These are phyloP conservation scores for Latrodectus geometricus DNA, from an alignment of 1,140 invertebrate species.

Conservation along the genomic window DNA sequence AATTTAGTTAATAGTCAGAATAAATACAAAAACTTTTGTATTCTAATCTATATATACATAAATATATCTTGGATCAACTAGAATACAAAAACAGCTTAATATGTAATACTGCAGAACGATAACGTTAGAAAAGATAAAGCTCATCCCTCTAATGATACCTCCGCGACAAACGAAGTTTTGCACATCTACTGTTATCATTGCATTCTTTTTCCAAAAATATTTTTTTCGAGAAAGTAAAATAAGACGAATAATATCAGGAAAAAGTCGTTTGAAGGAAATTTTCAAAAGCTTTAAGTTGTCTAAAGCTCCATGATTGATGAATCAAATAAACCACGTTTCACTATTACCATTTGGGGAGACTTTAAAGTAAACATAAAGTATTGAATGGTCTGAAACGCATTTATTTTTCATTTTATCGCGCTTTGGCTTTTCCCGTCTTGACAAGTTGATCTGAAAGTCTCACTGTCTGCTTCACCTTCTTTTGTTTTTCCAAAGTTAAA, in stretches of 20 bases:
- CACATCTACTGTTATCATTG: neutral
- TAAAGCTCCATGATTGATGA: conserved; percentile 40
- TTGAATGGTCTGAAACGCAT: conserved; percentile 1
- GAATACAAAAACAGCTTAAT: neutral
- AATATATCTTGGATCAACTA: neutral
- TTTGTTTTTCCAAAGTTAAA: neutral
- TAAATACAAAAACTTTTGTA: too few relatives aligned
- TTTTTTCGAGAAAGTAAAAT: neutral
- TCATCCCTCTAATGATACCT: neutral
- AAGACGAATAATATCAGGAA: neutral
- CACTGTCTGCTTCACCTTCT: neutral
- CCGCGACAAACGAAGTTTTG: neutral
- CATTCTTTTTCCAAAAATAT: neutral
- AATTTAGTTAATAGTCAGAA: too few relatives aligned
- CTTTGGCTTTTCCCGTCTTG: conserved; percentile 9
- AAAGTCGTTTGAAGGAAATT: conserved; percentile 1
- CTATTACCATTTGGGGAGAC: conserved; percentile 26
- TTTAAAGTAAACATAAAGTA: conserved; percentile 4
- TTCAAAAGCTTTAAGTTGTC: conserved; percentile 40
- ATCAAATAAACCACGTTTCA: conserved; percentile 47
- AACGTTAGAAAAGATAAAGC: neutral
- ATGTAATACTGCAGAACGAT: neutral
- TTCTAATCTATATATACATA: too few relatives aligned
- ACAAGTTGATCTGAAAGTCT: conserved; percentile 40
- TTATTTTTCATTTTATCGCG: conserved; percentile 40